Evolutionary conservation across 2,888 invertebrate species (phyloP), one percentile per base, ranked within the genome.

Genomic region (Amphipyra tragopoginis): DNA sequence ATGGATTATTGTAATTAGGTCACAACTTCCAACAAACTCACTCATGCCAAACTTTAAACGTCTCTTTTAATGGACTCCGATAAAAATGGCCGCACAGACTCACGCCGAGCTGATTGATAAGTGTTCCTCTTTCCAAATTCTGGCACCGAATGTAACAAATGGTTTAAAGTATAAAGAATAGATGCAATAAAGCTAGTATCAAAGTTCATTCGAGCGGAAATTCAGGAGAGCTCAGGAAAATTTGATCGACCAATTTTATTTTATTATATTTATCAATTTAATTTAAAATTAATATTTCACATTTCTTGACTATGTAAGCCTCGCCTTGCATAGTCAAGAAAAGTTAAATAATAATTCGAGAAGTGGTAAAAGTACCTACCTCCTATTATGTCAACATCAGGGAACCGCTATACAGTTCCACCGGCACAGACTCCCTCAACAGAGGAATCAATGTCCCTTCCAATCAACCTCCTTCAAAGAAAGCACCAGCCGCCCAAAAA

Each of bases 1-100:
- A 36, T 36, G 36, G 10, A 5, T 29, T 29, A n/a, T 58, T 58
- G 11, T 47, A 39, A 40, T 14, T 21, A 36, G 21, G 39, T 13
- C 33, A 26, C 21, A 11, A 14, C 21, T 13, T 61, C 26, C 26
- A 3, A 57, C 26, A 13, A 36, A 13, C 6, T 29, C 9, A 58
- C 43, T n/a, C 10, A 26, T 33, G n/a, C 26, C 7, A 29, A 40
- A 47, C 15, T 29, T 26, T 8, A 52, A 29, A 8, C 15, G 4
- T 29, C 29, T 1, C 4, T 15, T 10, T 43, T 15, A 47, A 34
- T 33, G 6, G 7, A 15, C 11, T 47, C 14, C 0, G 13, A 33
- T 36, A 36, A 15, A 11, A 15, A 49, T 36, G 7, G 10, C 48
- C 15, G 36, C 14, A 11, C 15, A 7, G 21, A 11, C 36, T 6